phyloP scores from a whole-genome alignment of 2,113 vertebrate genomes.

The Barnardius zonarius region DNA sequence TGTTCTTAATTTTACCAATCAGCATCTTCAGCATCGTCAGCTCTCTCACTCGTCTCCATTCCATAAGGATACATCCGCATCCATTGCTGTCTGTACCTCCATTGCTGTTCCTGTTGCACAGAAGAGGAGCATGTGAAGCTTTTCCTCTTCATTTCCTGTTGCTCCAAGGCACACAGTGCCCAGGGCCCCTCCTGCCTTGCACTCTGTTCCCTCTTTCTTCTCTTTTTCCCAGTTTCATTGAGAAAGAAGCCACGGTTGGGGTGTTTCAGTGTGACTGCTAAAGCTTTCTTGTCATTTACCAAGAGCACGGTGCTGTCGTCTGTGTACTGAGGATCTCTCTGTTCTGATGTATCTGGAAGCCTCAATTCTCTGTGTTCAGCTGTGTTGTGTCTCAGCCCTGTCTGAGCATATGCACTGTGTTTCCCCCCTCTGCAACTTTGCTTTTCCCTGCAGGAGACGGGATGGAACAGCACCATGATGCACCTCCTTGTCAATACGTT shows the following conservation, averaged over 20 bases:
- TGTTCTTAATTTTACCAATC: background rate
- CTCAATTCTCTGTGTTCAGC: background rate
- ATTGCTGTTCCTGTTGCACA: fast-evolving
- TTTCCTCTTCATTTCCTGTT: fast-evolving
- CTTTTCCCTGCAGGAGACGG: background rate
- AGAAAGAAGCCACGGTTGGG: fast-evolving
- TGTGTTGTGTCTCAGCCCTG: background rate
- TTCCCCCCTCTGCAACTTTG: background rate
- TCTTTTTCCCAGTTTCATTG: background rate
- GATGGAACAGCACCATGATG: background rate
- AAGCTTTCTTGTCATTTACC: background rate
- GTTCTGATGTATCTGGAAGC: background rate
- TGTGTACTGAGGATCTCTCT: background rate
- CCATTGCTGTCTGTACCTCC: fast-evolving
- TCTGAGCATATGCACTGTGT: background rate
- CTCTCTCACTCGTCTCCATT: fast-evolving
- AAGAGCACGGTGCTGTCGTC: fast-evolving
- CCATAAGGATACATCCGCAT: fast-evolving
- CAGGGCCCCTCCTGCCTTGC: fast-evolving
- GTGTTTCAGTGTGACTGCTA: background rate
- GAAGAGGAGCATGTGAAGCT: background rate
- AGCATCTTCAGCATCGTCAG: background rate
- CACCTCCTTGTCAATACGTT: fast-evolving
- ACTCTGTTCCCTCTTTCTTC: background rate
- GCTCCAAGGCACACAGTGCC: fast-evolving